Percentiles rank a stretch among this genome's conserved stretches.
These are phyloP conservation scores for Hydrophis major DNA, from an alignment of 2,797 vertebrate species.

Conservation along the genomic window DNA sequence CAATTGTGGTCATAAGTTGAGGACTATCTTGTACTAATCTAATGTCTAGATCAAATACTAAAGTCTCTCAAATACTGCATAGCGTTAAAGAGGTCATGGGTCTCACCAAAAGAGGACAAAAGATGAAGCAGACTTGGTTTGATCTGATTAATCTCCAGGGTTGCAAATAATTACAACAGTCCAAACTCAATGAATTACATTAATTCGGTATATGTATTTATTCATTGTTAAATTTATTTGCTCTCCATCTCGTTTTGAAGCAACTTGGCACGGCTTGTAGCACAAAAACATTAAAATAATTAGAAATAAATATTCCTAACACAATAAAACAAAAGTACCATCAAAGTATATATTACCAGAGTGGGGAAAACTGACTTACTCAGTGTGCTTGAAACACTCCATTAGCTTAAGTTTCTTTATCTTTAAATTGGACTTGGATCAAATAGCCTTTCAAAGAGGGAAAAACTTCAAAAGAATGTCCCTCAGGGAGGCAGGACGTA, in stretches of 20 bases:
- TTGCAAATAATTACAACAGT: not conserved
- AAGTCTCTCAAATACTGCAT: not conserved
- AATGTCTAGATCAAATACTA: not conserved
- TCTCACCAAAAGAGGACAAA: not conserved
- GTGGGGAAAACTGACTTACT: not conserved
- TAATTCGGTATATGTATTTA: not conserved
- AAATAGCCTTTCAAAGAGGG: not conserved
- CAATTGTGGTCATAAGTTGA: not conserved
- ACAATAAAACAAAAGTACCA: not conserved
- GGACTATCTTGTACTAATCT: not conserved
- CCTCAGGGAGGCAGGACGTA: not conserved
- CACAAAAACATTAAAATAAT: not conserved
- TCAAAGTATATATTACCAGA: not conserved
- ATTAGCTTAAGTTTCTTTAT: not conserved
- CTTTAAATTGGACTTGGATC: not conserved
- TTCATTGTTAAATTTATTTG: not conserved
- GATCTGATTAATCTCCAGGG: not conserved
- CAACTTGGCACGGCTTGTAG: not conserved
- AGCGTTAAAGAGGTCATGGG: not conserved
- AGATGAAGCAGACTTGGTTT: not conserved
- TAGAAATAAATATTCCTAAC: not conserved
- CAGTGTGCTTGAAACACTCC: not conserved
- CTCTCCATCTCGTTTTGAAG: not conserved
- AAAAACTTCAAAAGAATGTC: not conserved
- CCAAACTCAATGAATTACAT: not conserved